Conservation (phyloP, 2,797 vertebrate species). For the Etheostoma nigrum region DNA sequence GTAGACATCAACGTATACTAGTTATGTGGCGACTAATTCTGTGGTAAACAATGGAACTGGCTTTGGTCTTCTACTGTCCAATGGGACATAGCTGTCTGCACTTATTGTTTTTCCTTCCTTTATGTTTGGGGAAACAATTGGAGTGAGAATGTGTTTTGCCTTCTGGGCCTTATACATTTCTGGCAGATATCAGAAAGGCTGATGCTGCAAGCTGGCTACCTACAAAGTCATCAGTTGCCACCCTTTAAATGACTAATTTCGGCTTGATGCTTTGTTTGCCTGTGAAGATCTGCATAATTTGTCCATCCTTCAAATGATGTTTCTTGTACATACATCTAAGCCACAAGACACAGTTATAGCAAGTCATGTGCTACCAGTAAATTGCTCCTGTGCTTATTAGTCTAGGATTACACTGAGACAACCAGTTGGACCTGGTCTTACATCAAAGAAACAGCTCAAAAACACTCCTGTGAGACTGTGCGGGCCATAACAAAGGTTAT, state of each 20-base stretch:
- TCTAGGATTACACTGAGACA: slow-evolving; percentile 2
- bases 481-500: slow-evolving; percentile 1
- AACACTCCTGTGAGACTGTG: background rate
- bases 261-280: background rate
- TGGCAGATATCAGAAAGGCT: slow-evolving; percentile 13
- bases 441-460: background rate
- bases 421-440: slow-evolving; percentile 23
- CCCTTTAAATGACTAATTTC: slow-evolving; percentile 20
- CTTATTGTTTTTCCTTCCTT: slow-evolving; percentile 41
- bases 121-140: slow-evolving; percentile 53
- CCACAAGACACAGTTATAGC: background rate
- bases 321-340: background rate
- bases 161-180: slow-evolving; percentile 25
- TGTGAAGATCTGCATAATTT: background rate
- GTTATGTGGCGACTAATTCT: too few relatives aligned
- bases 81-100: slow-evolving; percentile 5
- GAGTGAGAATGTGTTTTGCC: slow-evolving; percentile 39
- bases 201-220: background rate
- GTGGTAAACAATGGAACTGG: background rate
- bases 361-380: background rate
- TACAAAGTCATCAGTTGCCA: slow-evolving; percentile 22
- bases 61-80: slow-evolving; percentile 16
- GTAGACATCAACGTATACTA: too few relatives aligned
- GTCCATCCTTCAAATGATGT: background rate
- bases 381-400: background rate